Conservation (phyloP, 2,888 invertebrate species). For the Heliconius aoede region DNA sequence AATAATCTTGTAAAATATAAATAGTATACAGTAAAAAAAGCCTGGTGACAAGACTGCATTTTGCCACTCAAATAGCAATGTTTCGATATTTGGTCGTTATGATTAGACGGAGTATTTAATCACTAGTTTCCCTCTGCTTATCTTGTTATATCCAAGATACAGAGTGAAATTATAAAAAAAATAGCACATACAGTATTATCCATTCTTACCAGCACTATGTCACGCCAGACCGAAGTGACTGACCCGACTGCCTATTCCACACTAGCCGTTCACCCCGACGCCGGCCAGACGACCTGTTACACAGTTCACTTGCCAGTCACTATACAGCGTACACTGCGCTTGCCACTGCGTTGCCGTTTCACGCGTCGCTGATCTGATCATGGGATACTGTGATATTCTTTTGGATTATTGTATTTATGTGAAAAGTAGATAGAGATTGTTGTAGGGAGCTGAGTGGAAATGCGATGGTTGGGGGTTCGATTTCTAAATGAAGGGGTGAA, state of each 20-base stretch:
- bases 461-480: too few species aligned
- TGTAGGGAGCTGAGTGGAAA: too few species aligned
- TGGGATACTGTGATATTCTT: background rate
- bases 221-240: slow-evolving; percentile 63
- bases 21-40: too few species aligned
- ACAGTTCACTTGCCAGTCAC: slow-evolving; percentile 65
- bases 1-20: too few species aligned
- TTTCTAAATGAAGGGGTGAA: too few species aligned
- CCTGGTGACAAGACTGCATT: too few species aligned
- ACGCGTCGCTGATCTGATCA: slow-evolving; percentile 28
- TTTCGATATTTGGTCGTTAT: too few species aligned
- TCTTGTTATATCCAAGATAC: accelerated
- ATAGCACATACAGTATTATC: background rate
- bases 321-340: slow-evolving; percentile 37
- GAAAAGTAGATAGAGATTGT: background rate
- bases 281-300: slow-evolving; percentile 75
- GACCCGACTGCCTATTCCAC: slow-evolving; percentile 63
- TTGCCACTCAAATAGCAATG: too few species aligned
- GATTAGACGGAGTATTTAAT: background rate
- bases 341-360: slow-evolving; percentile 18
- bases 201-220: slow-evolving; percentile 42
- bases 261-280: slow-evolving; percentile 76
- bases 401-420: background rate
- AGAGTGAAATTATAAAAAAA: background rate
- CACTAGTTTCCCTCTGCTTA: background rate